phyloP scores from a whole-genome alignment of 2,113 vertebrate species.

The Podarcis muralis region DNA sequence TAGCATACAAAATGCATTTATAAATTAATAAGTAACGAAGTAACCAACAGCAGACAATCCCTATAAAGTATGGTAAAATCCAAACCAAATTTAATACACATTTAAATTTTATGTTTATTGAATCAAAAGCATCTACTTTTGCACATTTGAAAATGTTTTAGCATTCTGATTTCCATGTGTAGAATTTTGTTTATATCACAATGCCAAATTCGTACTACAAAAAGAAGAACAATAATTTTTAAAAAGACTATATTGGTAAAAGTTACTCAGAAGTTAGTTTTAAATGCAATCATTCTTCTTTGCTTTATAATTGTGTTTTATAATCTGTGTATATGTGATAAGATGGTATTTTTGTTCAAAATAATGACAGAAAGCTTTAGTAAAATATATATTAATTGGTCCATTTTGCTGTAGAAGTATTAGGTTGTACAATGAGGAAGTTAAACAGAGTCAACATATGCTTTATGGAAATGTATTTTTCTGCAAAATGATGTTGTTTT shows the following conservation, averaged over 20 bases:
- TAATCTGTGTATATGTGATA: background rate
- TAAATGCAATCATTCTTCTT: background rate
- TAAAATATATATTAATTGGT: background rate
- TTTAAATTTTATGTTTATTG: background rate
- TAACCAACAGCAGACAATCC: background rate
- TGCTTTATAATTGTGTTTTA: background rate
- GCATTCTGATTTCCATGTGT: background rate
- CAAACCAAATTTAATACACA: conserved; percentile 20
- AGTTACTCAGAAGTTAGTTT: background rate
- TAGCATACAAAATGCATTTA: background rate
- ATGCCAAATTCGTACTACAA: background rate
- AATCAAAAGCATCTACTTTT: background rate
- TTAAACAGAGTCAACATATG: conserved; percentile 6
- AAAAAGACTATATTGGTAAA: background rate
- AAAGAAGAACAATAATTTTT: background rate
- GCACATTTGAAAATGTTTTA: conserved; percentile 8
- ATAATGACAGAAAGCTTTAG: background rate
- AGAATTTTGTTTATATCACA: background rate
- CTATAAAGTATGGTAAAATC: background rate
- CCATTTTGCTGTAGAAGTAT: conserved; percentile 2
- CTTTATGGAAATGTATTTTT: conserved; percentile 14
- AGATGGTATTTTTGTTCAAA: background rate
- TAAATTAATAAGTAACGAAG: background rate
- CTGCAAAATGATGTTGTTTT: conserved; percentile 26
- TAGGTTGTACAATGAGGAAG: background rate